phyloP scores from a whole-genome alignment of 2,113 vertebrate genomes.

The Marmota flaviventris region DNA sequence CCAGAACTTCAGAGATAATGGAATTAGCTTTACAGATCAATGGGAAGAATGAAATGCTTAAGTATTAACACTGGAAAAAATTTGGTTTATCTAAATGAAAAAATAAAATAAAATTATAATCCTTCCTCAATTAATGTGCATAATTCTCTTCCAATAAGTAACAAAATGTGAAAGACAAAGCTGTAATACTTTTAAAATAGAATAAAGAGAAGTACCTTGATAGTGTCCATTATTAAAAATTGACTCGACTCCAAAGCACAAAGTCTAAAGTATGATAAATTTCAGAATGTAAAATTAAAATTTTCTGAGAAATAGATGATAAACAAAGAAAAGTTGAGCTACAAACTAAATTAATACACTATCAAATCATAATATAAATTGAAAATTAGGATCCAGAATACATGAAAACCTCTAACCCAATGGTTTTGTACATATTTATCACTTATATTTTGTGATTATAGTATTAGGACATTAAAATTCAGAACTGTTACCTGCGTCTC shows the following conservation, averaged over 20 bases:
- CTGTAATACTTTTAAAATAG: neutral
- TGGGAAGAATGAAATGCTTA: neutral
- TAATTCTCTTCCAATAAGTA: neutral
- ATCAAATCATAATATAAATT: neutral
- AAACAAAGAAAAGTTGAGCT: neutral
- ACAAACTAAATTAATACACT: neutral
- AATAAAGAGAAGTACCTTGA: neutral
- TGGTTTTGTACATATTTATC: neutral
- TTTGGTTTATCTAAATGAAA: neutral
- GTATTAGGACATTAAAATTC: neutral
- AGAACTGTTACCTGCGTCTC: neutral
- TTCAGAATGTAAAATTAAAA: neutral
- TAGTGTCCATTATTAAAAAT: neutral
- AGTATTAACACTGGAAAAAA: neutral
- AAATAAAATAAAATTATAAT: neutral
- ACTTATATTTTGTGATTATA: neutral
- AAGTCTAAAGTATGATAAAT: neutral
- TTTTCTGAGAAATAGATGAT: neutral
- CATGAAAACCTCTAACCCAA: neutral
- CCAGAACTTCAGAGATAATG: neutral
- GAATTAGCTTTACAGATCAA: neutral
- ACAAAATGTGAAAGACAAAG: neutral
- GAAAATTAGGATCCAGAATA: constrained; percentile 28
- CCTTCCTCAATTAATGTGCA: neutral
- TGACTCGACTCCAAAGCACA: neutral